A percentile compares a stretch with the other conserved stretches of the same genome.
These are phyloP conservation scores for Choreutis nemorana DNA, from an alignment of 2,888 invertebrate species.

Conservation along the genomic window DNA sequence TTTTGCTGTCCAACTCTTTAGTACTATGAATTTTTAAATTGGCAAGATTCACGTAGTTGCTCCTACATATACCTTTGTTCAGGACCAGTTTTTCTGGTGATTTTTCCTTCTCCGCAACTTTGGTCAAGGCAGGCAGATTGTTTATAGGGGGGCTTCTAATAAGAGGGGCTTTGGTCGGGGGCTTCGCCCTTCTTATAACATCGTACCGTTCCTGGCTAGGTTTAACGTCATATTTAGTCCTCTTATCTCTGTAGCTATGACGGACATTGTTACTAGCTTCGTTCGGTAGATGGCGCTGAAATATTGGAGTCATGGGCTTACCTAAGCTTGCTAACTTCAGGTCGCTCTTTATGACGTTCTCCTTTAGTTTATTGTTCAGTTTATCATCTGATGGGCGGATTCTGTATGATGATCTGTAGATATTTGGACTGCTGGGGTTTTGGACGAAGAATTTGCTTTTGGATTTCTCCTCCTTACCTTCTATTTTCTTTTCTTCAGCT, in stretches of 20 bases:
- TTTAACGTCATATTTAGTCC: slow-evolving; percentile 22
- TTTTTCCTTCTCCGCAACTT: slow-evolving; percentile 24
- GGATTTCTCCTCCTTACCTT: slow-evolving; percentile 36
- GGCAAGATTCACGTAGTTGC: slow-evolving; percentile 57
- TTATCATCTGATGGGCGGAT: slow-evolving; percentile 27
- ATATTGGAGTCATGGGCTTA: slow-evolving; percentile 57
- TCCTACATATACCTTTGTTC: slow-evolving; percentile 43
- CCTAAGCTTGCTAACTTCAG: slow-evolving; percentile 46
- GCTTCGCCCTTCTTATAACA: too few species aligned
- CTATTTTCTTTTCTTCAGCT: slow-evolving; percentile 21
- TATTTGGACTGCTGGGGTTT: slow-evolving; percentile 32
- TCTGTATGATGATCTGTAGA: slow-evolving; percentile 28
- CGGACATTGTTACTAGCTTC: slow-evolving; percentile 44
- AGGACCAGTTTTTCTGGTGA: slow-evolving; percentile 12
- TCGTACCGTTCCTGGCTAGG: too few species aligned
- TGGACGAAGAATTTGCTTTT: slow-evolving; percentile 53
- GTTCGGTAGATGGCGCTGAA: slow-evolving; percentile 31
- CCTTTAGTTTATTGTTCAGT: slow-evolving; percentile 11
- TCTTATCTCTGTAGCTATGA: slow-evolving; percentile 44
- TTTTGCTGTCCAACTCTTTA: slow-evolving; percentile 22
- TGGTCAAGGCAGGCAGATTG: slow-evolving; percentile 18
- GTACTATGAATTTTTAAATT: slow-evolving; percentile 47
- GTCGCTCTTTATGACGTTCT: slow-evolving; percentile 40
- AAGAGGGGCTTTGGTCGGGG: too few species aligned
- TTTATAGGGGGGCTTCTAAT: slow-evolving; percentile 19